Percentiles rank a stretch among this genome's conserved stretches.
Evolutionary conservation across 2,797 vertebrate species (phyloP).

Genomic region (Mormyrops attenuatus): DNA sequence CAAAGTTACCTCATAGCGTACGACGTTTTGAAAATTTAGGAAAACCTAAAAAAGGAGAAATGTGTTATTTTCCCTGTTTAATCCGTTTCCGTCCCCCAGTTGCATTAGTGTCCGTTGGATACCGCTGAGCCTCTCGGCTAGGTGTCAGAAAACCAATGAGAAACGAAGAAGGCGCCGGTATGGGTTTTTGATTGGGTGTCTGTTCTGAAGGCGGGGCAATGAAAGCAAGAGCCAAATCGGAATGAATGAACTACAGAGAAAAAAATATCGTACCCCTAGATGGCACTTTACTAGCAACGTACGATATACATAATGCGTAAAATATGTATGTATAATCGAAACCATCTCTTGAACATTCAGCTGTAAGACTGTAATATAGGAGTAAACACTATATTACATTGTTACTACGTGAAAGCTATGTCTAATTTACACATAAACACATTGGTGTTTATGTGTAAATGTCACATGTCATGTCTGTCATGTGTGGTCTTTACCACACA

Average conservation of each 20-base stretch:
- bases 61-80: background rate
- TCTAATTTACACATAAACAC: background rate
- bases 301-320: background rate
- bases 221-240: background rate
- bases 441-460: background rate
- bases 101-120: background rate
- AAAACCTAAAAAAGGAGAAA: constrained; percentile 19
- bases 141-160: constrained; percentile 17
- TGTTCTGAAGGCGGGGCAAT: constrained; percentile 12
- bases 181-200: background rate
- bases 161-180: background rate
- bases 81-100: background rate
- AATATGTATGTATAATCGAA: background rate
- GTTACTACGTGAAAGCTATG: background rate
- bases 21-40: constrained; percentile 61
- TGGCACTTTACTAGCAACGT: background rate
- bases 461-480: no score
- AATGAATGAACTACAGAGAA: constrained; percentile 5
- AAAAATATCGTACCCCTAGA: background rate
- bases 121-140: background rate
- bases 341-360: background rate
- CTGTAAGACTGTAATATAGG: background rate
- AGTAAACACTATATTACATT: background rate
- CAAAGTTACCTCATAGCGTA: constrained; percentile 67
- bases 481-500: background rate